phyloP scores from a whole-genome alignment of 2,888 invertebrate genomes.

The Drosophila percnosoma region DNA sequence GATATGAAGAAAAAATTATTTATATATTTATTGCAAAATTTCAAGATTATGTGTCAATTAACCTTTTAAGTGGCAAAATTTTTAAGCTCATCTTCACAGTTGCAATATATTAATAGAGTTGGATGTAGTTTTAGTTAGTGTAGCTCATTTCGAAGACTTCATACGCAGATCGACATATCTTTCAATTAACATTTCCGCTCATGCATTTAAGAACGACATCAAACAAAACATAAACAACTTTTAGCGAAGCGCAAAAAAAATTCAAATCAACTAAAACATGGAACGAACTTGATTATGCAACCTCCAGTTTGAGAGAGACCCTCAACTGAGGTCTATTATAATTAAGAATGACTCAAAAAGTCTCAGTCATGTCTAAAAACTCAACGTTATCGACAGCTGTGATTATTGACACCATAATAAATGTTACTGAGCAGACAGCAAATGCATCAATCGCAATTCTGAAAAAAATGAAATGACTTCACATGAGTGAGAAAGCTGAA shows the following conservation, averaged over 20 bases:
- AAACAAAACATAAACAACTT: slow-evolving; percentile 28
- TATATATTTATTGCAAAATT: not conserved
- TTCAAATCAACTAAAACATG: slow-evolving; percentile 28
- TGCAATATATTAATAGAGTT: not conserved
- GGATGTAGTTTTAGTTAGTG: not conserved
- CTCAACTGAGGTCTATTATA: slow-evolving; percentile 31
- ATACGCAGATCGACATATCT: slow-evolving; percentile 30
- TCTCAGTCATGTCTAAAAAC: not conserved
- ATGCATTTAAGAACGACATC: slow-evolving; percentile 39
- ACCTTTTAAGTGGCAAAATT: not conserved
- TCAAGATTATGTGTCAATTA: not conserved
- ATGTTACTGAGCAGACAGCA: slow-evolving; percentile 7
- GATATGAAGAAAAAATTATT: not conserved
- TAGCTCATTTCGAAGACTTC: slow-evolving; percentile 25
- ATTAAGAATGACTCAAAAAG: slow-evolving; percentile 29
- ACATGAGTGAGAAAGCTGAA: not conserved
- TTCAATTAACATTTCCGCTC: slow-evolving; percentile 71
- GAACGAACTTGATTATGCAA: slow-evolving; percentile 41
- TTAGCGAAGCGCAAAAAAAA: slow-evolving; percentile 15
- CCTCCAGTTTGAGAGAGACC: slow-evolving; percentile 29
- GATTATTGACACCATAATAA: slow-evolving; percentile 21
- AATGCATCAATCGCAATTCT: slow-evolving; percentile 12
- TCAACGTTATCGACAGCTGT: slow-evolving; percentile 15
- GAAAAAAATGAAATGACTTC: slow-evolving; percentile 5
- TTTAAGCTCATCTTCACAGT: not conserved